Evolutionary conservation across 2,113 vertebrate species (phyloP).

Genomic region (Ahaetulla prasina): DNA sequence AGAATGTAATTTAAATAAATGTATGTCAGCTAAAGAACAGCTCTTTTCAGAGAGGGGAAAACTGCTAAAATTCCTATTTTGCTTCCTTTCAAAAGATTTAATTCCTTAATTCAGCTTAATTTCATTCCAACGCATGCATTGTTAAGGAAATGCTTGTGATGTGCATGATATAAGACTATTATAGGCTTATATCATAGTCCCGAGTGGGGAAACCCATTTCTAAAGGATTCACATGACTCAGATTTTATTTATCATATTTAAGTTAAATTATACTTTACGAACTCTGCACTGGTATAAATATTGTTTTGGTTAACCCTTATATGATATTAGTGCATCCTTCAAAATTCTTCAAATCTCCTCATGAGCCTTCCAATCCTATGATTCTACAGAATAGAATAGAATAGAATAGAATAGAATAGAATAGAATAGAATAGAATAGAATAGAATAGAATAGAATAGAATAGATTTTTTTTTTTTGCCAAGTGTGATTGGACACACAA

Average conservation of each 20-base stretch:
- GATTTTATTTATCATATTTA: neutral
- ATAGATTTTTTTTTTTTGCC: no score
- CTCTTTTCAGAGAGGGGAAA: neutral
- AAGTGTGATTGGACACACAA: no score
- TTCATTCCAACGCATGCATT: neutral
- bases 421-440: no score
- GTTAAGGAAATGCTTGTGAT: neutral
- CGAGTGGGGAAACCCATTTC: neutral
- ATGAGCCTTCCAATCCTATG: neutral
- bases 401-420: no score
- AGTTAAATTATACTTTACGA: neutral
- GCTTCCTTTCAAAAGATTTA: neutral
- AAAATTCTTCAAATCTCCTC: neutral
- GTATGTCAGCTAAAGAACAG: neutral
- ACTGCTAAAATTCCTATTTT: neutral
- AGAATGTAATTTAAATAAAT: neutral
- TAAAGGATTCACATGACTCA: neutral
- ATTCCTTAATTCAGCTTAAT: neutral
- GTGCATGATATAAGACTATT: no score
- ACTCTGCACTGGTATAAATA: neutral
- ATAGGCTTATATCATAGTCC: neutral
- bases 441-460: no score
- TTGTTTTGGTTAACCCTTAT: neutral
- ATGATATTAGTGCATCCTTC: neutral
- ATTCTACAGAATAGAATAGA: no score